Conservation (phyloP, 1,140 invertebrate genomes). For the Trigoniulus corallinus region DNA sequence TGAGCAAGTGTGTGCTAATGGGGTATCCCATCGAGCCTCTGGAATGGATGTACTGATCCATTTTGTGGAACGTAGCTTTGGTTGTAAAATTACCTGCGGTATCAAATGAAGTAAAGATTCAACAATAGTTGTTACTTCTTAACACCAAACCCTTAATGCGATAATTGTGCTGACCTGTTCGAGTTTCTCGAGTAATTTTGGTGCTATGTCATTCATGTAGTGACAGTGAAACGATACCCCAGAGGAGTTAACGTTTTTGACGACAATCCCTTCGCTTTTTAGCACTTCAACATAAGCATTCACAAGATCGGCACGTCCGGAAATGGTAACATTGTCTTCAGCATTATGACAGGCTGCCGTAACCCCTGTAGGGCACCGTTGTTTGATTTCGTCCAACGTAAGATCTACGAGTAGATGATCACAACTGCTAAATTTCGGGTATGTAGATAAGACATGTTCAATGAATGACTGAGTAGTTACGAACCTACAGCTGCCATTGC, state of each 20-base stretch:
- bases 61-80: too few species aligned
- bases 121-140: too few species aligned
- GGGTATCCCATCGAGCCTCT: too few species aligned
- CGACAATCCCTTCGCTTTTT: conserved; percentile 65
- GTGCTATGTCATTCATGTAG: too few species aligned
- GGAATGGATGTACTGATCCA: too few species aligned
- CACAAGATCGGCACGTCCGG: conserved; percentile 57
- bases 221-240: conserved; percentile 89
- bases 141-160: too few species aligned
- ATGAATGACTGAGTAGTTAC: conserved; percentile 14
- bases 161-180: too few species aligned
- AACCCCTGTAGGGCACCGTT: conserved; percentile 53
- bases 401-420: too few species aligned
- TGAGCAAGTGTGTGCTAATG: too few species aligned
- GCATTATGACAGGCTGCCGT: conserved; percentile 86
- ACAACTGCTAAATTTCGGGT: not conserved
- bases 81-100: too few species aligned
- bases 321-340: conserved; percentile 77
- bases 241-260: conserved; percentile 69
- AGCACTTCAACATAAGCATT: conserved; percentile 54
- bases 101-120: too few species aligned
- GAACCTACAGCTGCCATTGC: conserved; percentile 63
- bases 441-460: not conserved
- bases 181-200: too few species aligned
- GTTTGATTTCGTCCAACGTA: conserved; percentile 62